phyloP scores from a whole-genome alignment of 30 jellyfish, hydroid and myxozoan species.

The Euphysa ruthae region DNA sequence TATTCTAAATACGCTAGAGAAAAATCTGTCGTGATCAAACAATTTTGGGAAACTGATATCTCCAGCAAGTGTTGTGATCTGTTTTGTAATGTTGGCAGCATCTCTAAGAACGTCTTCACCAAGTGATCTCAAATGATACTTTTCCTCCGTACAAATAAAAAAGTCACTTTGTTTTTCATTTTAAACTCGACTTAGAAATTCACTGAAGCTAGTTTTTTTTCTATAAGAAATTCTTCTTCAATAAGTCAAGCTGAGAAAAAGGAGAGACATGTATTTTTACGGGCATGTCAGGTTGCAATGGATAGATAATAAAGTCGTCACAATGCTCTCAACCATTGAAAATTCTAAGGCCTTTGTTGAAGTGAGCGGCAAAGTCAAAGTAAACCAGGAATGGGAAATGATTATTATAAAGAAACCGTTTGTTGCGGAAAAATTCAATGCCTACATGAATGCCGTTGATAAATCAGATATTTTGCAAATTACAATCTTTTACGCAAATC shows the following conservation, averaged over 20 bases:
- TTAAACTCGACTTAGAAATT: constrained; percentile 37
- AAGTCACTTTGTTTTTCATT: constrained; percentile 34
- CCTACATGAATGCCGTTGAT: too few species aligned
- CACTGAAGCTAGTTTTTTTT: constrained; percentile 55
- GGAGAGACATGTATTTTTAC: constrained; percentile 76
- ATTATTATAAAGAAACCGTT: too few species aligned
- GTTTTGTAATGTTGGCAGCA: constrained; percentile 66
- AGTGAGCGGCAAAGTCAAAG: too few species aligned
- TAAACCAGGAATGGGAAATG: too few species aligned
- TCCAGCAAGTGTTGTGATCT: constrained; percentile 63
- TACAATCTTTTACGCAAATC: too few species aligned
- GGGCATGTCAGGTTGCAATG: too few species aligned
- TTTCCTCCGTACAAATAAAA: constrained; percentile 58
- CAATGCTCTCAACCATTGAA: too few species aligned
- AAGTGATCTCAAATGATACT: constrained; percentile 64
- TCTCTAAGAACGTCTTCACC: constrained; percentile 67
- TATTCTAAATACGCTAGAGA: constrained; percentile 87
- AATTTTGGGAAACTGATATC: constrained; percentile 53
- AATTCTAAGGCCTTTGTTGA: too few species aligned
- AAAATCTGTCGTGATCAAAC: constrained; percentile 43
- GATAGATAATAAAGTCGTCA: too few species aligned
- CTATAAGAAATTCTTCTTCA: constrained; percentile 67
- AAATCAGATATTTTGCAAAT: too few species aligned
- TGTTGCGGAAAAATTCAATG: too few species aligned
- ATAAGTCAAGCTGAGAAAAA: constrained; percentile 50